Conservation (phyloP, 2,888 invertebrate genomes). For the Mythimna impura region DNA sequence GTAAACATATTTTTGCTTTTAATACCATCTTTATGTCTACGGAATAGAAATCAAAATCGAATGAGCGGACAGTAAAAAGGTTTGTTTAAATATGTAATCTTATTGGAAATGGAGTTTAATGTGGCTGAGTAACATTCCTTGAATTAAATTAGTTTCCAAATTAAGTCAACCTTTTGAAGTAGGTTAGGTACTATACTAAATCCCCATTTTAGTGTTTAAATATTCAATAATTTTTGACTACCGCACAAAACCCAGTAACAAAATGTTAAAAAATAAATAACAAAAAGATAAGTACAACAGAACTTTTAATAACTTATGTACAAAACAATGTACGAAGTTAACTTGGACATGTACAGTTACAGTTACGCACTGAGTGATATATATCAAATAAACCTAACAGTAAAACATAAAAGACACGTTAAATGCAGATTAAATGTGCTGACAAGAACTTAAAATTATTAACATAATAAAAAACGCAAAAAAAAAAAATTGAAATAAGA, state of each 20-base stretch:
- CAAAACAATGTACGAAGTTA: conserved; percentile 72
- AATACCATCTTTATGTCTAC: too few species aligned
- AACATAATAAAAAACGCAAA: conserved; percentile 57
- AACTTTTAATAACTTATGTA: conserved; percentile 85
- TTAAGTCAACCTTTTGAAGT: not conserved
- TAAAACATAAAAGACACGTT: conserved; percentile 72
- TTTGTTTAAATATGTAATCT: too few species aligned
- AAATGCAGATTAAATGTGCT: conserved; percentile 84
- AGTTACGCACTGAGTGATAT: conserved; percentile 57
- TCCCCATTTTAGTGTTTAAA: conserved; percentile 9
- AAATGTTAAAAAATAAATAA: conserved; percentile 65
- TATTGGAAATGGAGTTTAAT: not conserved
- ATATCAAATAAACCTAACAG: conserved; percentile 64
- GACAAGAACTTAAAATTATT: conserved; percentile 71
- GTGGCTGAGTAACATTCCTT: not conserved
- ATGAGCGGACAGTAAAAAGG: too few species aligned
- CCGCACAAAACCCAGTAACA: not conserved
- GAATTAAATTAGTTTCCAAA: not conserved
- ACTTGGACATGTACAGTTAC: conserved; percentile 62
- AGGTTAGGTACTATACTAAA: too few species aligned
- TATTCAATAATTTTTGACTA: conserved; percentile 9
- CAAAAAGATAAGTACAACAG: conserved; percentile 72
- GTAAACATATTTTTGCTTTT: too few species aligned
- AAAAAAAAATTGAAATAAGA: conserved; percentile 49
- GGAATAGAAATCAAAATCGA: too few species aligned